These are phyloP conservation scores for Scolopax mira DNA, from an alignment of 2,113 vertebrate species.

Conservation along the genomic window DNA sequence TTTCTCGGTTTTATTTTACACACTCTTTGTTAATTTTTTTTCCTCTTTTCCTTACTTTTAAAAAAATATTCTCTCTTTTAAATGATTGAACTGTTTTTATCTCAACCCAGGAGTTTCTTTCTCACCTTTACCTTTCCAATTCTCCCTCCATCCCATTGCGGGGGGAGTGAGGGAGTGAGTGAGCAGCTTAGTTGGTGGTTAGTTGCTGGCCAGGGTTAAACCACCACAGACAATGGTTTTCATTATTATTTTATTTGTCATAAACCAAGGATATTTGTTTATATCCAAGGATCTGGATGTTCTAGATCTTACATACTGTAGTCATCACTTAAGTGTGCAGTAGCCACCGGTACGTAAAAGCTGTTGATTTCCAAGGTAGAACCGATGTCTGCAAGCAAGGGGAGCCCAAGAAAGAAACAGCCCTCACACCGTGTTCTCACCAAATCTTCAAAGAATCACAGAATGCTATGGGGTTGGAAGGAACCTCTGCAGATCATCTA, in stretches of 20 bases:
- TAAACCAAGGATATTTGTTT: background rate
- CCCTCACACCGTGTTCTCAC: background rate
- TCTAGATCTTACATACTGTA: background rate
- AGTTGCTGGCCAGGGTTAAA: background rate
- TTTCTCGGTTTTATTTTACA: background rate
- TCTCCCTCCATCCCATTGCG: background rate
- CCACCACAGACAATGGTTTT: background rate
- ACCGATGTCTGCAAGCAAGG: background rate
- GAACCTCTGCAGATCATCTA: too few species aligned
- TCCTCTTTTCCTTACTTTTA: background rate
- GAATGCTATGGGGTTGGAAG: too few species aligned
- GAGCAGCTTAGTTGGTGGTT: background rate
- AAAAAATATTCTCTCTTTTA: background rate
- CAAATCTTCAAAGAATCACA: background rate
- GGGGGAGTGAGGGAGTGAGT: background rate
- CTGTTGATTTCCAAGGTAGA: background rate
- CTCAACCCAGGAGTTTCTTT: background rate
- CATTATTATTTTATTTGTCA: background rate
- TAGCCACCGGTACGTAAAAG: rapidly evolving
- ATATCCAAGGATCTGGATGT: background rate
- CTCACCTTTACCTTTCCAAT: background rate
- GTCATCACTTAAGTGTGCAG: background rate
- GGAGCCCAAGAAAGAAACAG: background rate
- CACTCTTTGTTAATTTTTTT: background rate
- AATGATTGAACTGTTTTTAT: background rate